Evolutionary conservation across 2,888 invertebrate species (phyloP).

Genomic region (Trichogramma evanescens): DNA sequence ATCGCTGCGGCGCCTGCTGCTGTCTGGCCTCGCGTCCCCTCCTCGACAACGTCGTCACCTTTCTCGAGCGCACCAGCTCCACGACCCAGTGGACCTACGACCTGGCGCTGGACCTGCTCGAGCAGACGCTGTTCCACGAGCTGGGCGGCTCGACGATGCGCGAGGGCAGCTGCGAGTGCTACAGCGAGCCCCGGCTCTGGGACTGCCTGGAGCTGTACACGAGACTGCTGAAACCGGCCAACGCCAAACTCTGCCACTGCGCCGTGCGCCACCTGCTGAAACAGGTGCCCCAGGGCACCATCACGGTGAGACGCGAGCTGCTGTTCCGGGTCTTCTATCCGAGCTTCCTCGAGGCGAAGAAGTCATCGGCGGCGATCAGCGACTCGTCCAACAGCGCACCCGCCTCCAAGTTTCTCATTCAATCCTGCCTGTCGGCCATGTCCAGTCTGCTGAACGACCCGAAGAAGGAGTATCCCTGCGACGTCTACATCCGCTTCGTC

Average conservation of each 20-base stretch:
- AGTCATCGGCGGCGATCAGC: constrained; percentile 45
- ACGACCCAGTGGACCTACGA: constrained; percentile 28
- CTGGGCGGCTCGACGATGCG: constrained; percentile 47
- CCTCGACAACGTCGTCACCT: constrained; percentile 50
- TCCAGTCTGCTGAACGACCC: constrained; percentile 53
- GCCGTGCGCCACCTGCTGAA: constrained; percentile 55
- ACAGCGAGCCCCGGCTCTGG: constrained; percentile 44
- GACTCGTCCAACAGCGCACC: constrained; percentile 33
- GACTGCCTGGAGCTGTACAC: constrained; percentile 56
- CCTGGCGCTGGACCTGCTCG: constrained; percentile 51
- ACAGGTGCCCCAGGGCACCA: constrained; percentile 53
- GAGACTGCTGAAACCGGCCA: constrained; percentile 53
- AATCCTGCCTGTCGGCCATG: constrained; percentile 57
- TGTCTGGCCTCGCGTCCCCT: constrained; percentile 55
- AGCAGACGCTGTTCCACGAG: constrained; percentile 56
- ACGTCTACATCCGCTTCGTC: constrained; percentile 55
- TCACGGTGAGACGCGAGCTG: constrained; percentile 53
- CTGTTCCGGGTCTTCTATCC: constrained; percentile 58
- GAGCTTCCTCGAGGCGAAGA: constrained; percentile 54
- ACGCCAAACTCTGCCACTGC: constrained; percentile 53
- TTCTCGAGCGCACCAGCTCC: constrained; percentile 43
- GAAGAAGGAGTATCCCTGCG: constrained; percentile 22
- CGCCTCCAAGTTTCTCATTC: constrained; percentile 55
- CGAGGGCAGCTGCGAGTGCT: constrained; percentile 43
- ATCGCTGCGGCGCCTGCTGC: constrained; percentile 57